Evolutionary conservation across 2,888 invertebrate species (phyloP).

Genomic region (Leucophenga montana): DNA sequence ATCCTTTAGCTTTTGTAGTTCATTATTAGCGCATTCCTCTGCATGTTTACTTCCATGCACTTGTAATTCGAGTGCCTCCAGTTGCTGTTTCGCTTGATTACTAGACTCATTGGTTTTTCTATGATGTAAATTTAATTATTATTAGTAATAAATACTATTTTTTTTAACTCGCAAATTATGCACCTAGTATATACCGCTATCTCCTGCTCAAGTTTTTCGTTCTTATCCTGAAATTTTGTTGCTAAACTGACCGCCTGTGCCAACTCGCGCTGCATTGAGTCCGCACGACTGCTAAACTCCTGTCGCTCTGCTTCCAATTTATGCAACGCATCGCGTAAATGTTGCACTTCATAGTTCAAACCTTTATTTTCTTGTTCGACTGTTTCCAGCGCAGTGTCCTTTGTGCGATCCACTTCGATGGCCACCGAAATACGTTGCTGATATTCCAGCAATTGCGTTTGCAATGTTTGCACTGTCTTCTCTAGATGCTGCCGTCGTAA

Average conservation of each 20-base stretch:
- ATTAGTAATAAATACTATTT: neutral
- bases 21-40: slow-evolving; percentile 69
- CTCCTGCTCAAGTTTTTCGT: slow-evolving; percentile 75
- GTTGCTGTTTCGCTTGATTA: slow-evolving; percentile 63
- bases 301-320: slow-evolving; percentile 70
- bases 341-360: slow-evolving; percentile 57
- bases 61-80: slow-evolving; percentile 72
- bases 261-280: slow-evolving; percentile 81
- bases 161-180: too few species aligned
- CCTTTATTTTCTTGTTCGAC: slow-evolving; percentile 79
- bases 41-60: slow-evolving; percentile 66
- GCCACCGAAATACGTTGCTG: slow-evolving; percentile 87
- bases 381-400: slow-evolving; percentile 80
- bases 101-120: slow-evolving; percentile 44
- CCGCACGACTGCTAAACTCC: slow-evolving; percentile 74
- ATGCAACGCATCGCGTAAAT: slow-evolving; percentile 53
- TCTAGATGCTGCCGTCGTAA: slow-evolving; percentile 84
- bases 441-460: slow-evolving; percentile 82
- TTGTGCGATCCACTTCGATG: slow-evolving; percentile 82
- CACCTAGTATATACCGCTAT: slow-evolving; percentile 50
- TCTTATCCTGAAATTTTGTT: slow-evolving; percentile 80
- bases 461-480: slow-evolving; percentile 82
- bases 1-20: slow-evolving; percentile 73
- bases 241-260: slow-evolving; percentile 82
- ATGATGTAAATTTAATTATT: neutral